A percentile compares a stretch with the other conserved stretches of the same genome.
These are phyloP conservation scores for Parnassius glacialis DNA, from an alignment of 2,888 invertebrate genomes.

Conservation along the genomic window DNA sequence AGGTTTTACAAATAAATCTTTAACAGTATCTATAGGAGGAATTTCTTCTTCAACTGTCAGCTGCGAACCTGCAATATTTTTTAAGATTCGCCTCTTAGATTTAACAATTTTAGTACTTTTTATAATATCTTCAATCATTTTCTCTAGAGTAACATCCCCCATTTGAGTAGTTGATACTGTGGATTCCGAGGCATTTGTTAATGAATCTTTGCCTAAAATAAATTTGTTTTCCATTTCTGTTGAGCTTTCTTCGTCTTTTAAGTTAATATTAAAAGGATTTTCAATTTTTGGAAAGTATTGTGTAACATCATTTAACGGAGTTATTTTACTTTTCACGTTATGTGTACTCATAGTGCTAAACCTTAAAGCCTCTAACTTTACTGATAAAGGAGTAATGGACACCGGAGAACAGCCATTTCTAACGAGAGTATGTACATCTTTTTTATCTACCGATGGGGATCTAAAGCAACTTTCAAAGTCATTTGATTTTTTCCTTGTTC, in stretches of 20 bases:
- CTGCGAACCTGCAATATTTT: slow-evolving; percentile 41
- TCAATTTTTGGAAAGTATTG: slow-evolving; percentile 77
- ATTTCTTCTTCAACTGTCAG: slow-evolving; percentile 51
- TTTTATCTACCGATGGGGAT: slow-evolving; percentile 70
- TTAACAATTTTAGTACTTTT: slow-evolving; percentile 79
- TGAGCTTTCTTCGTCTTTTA: slow-evolving; percentile 70
- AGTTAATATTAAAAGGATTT: slow-evolving; percentile 59
- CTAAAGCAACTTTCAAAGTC: slow-evolving; percentile 74
- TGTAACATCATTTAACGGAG: slow-evolving; percentile 65
- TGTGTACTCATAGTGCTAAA: slow-evolving; percentile 78
- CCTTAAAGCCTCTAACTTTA: slow-evolving; percentile 79
- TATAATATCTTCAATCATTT: slow-evolving; percentile 83
- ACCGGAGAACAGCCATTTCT: slow-evolving; percentile 74
- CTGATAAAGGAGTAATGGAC: slow-evolving; percentile 82
- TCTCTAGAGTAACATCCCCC: slow-evolving; percentile 79
- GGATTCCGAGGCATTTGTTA: slow-evolving; percentile 60
- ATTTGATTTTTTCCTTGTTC: slow-evolving; percentile 70
- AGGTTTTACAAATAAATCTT: slow-evolving; percentile 68
- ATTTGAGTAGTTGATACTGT: slow-evolving; percentile 77
- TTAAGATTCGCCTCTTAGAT: slow-evolving; percentile 61
- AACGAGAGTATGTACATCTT: slow-evolving; percentile 61
- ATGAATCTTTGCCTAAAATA: slow-evolving; percentile 62
- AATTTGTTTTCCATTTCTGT: slow-evolving; percentile 77
- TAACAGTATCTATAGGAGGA: slow-evolving; percentile 53
- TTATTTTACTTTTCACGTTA: slow-evolving; percentile 44